Evolutionary conservation across 37 sponge, comb jelly and placozoan species (phyloP), one percentile per base, ranked within the genome.

Genomic region (Hormiphora californensis): DNA sequence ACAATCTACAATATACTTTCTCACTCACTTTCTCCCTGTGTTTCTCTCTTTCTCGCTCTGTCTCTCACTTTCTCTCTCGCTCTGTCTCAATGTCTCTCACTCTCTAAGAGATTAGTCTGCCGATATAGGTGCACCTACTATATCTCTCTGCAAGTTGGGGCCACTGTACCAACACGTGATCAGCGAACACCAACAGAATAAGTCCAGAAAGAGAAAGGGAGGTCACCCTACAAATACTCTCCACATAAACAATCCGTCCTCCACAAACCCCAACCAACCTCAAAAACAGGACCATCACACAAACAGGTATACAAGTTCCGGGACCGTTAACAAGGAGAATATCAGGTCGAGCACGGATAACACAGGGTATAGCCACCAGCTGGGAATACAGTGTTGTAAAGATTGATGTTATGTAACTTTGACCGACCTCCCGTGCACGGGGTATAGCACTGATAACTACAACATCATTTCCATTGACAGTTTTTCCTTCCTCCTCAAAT

Each of bases 301-400:
- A 94, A 4, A 97, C 35, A 0, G 98, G 98, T 2, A 97, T 91
- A 49, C 98, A 97, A 11, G 98, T 94, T 0, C 98, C 98, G 7
- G 98, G 98, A 0, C 98, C 98, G 91, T 97, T 97, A 54, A 94
- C 93, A 23, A 97, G 86, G 0, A 97, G 54, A 43, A 97, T n/a
- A 34, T 94, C 92, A 21, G 98, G 98, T 61, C 87, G 38, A 11
- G 67, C 63, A 19, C 85, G 32, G 21, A 87, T 32, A 11, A 94
- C 88, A 32, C 90, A 39, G 12, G 91, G 88, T 21, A 97, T 32
- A 3, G 90, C 67, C 68, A 49, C 37, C 21, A 91, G 36, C n/a
- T 88, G 55, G 11, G 95, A 89, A 36, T 54, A 4, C 17, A 94
- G 57, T 17, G 98, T 97, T 39, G 94, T 86, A 32, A 92, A 87